Conservation (phyloP, 1,140 invertebrate species). For the Lineus longissimus region DNA sequence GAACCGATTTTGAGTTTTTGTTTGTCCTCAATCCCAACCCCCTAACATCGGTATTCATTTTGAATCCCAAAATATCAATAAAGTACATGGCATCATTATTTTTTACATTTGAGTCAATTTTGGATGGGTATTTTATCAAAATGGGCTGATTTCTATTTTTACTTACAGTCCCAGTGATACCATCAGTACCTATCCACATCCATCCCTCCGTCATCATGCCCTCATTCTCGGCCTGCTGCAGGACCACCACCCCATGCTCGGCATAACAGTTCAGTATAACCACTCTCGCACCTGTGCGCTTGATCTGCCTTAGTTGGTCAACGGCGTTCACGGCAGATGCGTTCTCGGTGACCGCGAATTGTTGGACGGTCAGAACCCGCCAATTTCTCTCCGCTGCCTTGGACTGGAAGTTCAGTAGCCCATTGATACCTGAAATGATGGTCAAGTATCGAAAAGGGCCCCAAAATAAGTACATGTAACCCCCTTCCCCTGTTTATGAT, state of each 20-base stretch:
- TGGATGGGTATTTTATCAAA: too few relatives aligned
- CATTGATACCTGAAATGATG: neutral
- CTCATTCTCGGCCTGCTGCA: neutral
- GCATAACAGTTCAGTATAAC: neutral
- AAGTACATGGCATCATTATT: too few relatives aligned
- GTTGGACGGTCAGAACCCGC: neutral
- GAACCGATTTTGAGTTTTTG: too few relatives aligned
- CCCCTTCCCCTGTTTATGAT: too few relatives aligned
- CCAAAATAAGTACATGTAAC: too few relatives aligned
- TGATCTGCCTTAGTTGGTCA: neutral
- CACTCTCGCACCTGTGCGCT: neutral
- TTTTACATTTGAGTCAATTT: too few relatives aligned
- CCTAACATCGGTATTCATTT: too few relatives aligned
- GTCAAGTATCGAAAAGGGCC: too few relatives aligned
- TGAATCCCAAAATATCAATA: too few relatives aligned
- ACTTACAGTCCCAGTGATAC: neutral
- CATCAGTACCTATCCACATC: neutral
- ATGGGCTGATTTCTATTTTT: neutral
- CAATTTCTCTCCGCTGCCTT: neutral
- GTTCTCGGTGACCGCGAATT: neutral
- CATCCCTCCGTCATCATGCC: neutral
- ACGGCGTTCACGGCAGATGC: neutral
- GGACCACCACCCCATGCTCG: neutral
- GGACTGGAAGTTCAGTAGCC: neutral
- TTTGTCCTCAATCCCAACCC: too few relatives aligned